Evolutionary conservation across 1,140 invertebrate species (phyloP).

Genomic region (Phthorimaea operculella): DNA sequence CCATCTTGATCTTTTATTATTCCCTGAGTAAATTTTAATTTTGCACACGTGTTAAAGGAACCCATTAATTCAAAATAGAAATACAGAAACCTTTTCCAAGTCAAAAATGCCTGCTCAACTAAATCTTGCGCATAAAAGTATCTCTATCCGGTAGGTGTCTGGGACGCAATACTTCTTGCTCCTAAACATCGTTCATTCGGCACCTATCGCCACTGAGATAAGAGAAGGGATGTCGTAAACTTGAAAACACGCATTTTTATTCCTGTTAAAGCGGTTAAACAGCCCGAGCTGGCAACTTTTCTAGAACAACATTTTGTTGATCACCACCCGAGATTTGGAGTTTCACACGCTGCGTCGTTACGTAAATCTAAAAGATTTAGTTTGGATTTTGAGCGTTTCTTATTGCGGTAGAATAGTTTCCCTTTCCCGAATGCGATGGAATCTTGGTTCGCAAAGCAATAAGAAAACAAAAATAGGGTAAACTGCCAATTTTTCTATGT

Average conservation of each 20-base stretch:
- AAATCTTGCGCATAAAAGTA: too few relatives aligned
- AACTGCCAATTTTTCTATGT: slow-evolving; percentile 1
- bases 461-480: neutral
- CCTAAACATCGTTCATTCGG: slow-evolving; percentile 30
- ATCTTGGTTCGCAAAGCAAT: neutral
- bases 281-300: slow-evolving; percentile 1
- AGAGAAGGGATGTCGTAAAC: slow-evolving; percentile 52
- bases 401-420: too few relatives aligned
- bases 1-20: too few relatives aligned
- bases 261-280: slow-evolving; percentile 15
- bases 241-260: slow-evolving; percentile 52
- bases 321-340: neutral
- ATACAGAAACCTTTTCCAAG: too few relatives aligned
- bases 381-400: too few relatives aligned
- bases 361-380: neutral
- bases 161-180: slow-evolving; percentile 14
- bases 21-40: too few relatives aligned
- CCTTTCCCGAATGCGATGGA: too few relatives aligned
- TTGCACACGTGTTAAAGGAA: too few relatives aligned
- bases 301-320: slow-evolving; percentile 1
- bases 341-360: neutral
- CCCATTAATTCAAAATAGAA: too few relatives aligned
- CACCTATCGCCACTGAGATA: slow-evolving; percentile 51
- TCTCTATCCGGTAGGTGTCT: too few relatives aligned
- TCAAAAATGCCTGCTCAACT: too few relatives aligned